Evolutionary conservation across 2,113 vertebrate genomes (phyloP).

Genomic region (Potamarius usumacintae): DNA sequence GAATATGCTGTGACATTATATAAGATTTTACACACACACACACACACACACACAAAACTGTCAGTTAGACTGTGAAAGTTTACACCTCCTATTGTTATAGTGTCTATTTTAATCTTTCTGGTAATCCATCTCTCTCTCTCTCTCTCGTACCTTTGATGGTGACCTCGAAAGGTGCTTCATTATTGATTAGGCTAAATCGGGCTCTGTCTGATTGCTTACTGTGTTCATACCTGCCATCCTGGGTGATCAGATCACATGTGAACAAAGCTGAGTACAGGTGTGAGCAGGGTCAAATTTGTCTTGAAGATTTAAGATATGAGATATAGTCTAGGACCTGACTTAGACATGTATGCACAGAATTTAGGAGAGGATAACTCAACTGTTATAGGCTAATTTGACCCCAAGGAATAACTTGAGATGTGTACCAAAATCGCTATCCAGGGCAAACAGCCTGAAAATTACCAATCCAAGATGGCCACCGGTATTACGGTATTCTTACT

Average conservation of each 20-base stretch:
- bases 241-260: neutral
- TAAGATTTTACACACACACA: neutral
- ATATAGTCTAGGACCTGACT: no score
- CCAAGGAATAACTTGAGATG: no score
- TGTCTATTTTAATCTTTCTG: conserved; percentile 25
- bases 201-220: neutral
- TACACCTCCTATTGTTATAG: neutral
- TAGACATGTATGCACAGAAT: no score
- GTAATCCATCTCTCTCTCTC: neutral
- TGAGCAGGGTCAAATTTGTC: neutral
- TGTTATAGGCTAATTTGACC: no score
- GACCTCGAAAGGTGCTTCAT: conserved; percentile 34
- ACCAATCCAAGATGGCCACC: no score
- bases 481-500: no score
- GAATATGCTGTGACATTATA: neutral
- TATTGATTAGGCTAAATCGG: conserved; percentile 36
- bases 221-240: neutral
- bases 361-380: no score
- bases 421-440: no score
- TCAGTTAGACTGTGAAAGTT: conserved; percentile 11
- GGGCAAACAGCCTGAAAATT: no score
- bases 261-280: neutral
- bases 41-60: neutral
- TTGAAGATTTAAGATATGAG: neutral
- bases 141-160: neutral